Evolutionary conservation across 2,797 vertebrate genomes (phyloP).

Genomic region (Helicolenus hilgendorfi): DNA sequence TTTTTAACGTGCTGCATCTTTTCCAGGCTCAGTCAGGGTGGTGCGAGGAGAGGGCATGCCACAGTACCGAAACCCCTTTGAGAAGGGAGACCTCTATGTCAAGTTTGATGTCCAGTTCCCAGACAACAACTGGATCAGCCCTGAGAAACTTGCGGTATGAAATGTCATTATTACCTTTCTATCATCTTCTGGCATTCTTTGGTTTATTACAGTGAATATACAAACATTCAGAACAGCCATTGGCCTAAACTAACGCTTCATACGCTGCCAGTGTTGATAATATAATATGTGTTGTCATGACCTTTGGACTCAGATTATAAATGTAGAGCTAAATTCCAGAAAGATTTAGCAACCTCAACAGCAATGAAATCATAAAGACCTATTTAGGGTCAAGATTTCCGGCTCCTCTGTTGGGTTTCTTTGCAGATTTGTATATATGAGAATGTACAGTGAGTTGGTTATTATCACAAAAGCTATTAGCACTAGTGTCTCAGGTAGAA

Average conservation of each 20-base stretch:
- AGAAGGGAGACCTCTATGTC: conserved; percentile 97
- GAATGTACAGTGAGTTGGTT: background rate
- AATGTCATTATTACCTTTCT: background rate
- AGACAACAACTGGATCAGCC: conserved; percentile 98
- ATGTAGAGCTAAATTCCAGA: background rate
- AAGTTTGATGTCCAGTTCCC: conserved; percentile 99
- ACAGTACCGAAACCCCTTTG: conserved; percentile 98
- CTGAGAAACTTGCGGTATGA: conserved; percentile 95
- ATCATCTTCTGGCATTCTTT: background rate
- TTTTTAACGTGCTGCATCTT: background rate
- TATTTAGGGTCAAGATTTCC: background rate
- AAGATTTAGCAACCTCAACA: too few relatives aligned
- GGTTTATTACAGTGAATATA: background rate
- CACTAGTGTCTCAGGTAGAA: background rate
- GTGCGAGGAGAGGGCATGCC: conserved; percentile 98
- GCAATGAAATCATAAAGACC: background rate
- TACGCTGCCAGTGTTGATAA: background rate
- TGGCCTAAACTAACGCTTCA: background rate
- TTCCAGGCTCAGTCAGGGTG: conserved; percentile 94
- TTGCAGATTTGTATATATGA: background rate
- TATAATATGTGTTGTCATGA: background rate
- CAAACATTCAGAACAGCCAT: background rate
- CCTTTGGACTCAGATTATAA: background rate
- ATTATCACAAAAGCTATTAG: background rate
- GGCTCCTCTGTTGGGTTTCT: background rate